phyloP scores from a whole-genome alignment of 2,888 invertebrate genomes.

The Pemphredon lugubris region DNA sequence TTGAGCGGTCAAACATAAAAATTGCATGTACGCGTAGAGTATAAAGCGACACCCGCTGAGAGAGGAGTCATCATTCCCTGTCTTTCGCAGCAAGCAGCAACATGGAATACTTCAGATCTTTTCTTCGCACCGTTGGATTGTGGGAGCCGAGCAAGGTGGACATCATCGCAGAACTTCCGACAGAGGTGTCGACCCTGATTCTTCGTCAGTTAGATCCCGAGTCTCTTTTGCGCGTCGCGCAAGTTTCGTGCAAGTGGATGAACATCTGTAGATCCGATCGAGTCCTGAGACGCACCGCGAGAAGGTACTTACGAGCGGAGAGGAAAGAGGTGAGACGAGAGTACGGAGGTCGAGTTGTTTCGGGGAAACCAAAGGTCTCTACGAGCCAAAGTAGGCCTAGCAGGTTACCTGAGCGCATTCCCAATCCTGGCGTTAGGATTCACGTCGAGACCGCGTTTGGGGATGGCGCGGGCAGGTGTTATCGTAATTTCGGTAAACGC shows the following conservation, averaged over 20 bases:
- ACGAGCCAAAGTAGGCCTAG: neutral
- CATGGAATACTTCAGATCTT: constrained; percentile 32
- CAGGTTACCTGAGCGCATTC: neutral
- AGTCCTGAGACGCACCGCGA: neutral
- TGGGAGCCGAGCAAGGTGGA: constrained; percentile 30
- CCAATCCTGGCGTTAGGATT: neutral
- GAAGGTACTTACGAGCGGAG: neutral
- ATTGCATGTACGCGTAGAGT: too few species aligned
- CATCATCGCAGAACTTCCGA: constrained; percentile 24
- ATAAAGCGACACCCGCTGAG: too few species aligned
- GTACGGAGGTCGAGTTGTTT: neutral
- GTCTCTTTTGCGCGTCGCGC: constrained; percentile 9
- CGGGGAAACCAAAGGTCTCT: neutral
- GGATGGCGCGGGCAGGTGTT: neutral
- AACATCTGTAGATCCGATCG: constrained; percentile 9
- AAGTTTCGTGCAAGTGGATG: constrained; percentile 19
- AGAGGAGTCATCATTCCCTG: neutral
- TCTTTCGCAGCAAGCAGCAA: neutral
- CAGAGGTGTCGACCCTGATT: constrained; percentile 33
- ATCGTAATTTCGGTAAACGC: neutral
- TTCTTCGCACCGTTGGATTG: constrained; percentile 24
- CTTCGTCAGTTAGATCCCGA: constrained; percentile 28
- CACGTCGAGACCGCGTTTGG: neutral
- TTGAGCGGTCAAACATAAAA: neutral
- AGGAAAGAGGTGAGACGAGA: neutral